Evolutionary conservation across 2,797 vertebrate species (phyloP), one percentile per base, ranked within the genome.

Genomic region (Hyperoplus immaculatus): DNA sequence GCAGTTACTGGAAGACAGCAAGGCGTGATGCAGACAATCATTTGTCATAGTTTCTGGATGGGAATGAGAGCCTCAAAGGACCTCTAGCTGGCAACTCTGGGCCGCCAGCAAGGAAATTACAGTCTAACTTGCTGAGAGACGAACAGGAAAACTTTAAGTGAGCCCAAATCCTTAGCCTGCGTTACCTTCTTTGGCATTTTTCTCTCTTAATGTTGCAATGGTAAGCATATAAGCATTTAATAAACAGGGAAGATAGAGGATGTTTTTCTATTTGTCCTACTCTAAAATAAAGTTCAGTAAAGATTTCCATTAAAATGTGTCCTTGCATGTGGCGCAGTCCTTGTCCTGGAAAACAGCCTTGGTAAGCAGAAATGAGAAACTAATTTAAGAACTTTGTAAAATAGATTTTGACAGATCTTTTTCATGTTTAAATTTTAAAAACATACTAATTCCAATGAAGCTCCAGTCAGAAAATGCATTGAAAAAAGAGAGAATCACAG

Each of bases 1-100:
- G 57, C 78, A 82, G 78, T 94, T 94, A 94, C 91, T 86, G 92
- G 93, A 91, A 95, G 61, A 82, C 77, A 81, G 76, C 69, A 69
- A 69, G 69, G 55, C 83, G n/a, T 61, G 81, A 80, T 61, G 78
- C 49, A 59, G 74, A 81, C 73, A 85, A 77, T 81, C 72, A 87
- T 90, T 85, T 90, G 87, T 91, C 91, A 94, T 84, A 81, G 56
- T 83, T 88, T 75, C 82, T 81, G 86, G 71, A 42, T 77, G 69
- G 55, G 64, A 84, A 78, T 60, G 16, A 77, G 56, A 74, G 62
- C 21, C 66, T 70, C 39, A 78, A 12, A 45, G 57, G 59, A 6
- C 6, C 46, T 41, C 18, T 2, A 61, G 67, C 69, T 16, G 47
- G 55, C 5, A 68, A 46, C 15, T 36, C 29, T 41, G 14, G 51